These are phyloP conservation scores for Heliconius hewitsoni DNA, from an alignment of 1,140 invertebrate genomes.

Conservation along the genomic window DNA sequence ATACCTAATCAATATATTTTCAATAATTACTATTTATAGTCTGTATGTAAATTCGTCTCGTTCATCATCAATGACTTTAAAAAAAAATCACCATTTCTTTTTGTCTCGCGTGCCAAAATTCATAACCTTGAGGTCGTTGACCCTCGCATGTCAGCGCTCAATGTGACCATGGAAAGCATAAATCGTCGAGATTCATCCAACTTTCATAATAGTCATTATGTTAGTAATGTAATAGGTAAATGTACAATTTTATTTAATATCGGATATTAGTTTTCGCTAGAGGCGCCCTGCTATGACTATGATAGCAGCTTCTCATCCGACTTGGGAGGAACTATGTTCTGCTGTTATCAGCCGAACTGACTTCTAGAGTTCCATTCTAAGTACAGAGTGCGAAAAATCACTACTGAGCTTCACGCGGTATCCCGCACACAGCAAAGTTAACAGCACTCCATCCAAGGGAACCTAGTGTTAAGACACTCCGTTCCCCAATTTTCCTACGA, in stretches of 20 bases:
- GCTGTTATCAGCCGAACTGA: no score
- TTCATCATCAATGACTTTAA: background rate
- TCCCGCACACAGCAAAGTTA: no score
- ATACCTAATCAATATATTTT: no score
- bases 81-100: constrained; percentile 6
- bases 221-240: background rate
- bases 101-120: constrained; percentile 53
- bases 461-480: no score
- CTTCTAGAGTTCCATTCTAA: no score
- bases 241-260: background rate
- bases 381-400: no score
- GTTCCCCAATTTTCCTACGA: no score
- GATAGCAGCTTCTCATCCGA: no score
- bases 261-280: background rate
- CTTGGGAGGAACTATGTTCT: no score
- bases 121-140: constrained; percentile 44
- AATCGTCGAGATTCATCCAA: constrained; percentile 24
- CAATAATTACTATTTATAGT: background rate
- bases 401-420: no score
- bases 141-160: constrained; percentile 40
- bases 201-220: constrained; percentile 7
- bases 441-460: no score
- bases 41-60: background rate
- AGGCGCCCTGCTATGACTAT: no score
- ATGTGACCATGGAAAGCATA: constrained; percentile 26